Base-by-base conservation (phyloP, 1,140 invertebrate genomes). In the Ceratosolen fusciceps region DNA sequence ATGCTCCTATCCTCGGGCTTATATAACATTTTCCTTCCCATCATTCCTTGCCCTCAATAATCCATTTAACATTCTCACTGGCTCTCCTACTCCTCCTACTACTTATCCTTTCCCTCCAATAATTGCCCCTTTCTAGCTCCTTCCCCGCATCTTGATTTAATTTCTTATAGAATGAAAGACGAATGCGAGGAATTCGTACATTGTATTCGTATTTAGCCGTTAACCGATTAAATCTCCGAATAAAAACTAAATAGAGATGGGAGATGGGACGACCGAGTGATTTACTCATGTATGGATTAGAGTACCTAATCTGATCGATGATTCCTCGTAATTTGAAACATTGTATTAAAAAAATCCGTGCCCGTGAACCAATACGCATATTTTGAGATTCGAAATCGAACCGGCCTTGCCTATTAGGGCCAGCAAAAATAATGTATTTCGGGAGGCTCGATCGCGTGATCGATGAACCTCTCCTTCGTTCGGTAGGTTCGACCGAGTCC, bases 291-390 rank as follows among this genome's bases (percentile, higher is more conserved):
- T 49, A 70, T 70, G 47, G 43, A 70, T 43, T 47, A 70, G 37
- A 70, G 37, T 47, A 70, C 37, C 67, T 65, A 65, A 65, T 65
- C 60, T 65, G 60, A 65, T 65, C 60, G 60, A 65, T 65, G n/a
- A 31, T 65, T 65, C 60, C 31, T 31, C 60, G 60, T 65, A 65
- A 65, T 65, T 65, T 37, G 60, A 65, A 65, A 65, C 60, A 65
- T 65, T 65, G 31, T 65, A 65, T 65, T 31, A 16, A 65, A 65
- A n/a, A 31, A 65, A 65, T 65, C 34, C 37, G n/a, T 65, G n/a
- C 60, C 34, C 37, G 37, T 65, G 31, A 37, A 65, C 60, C 60
- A 37, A 65, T 65, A 65, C 31, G 60, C 60, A 65, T 65, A 65
- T 65, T 65, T 65, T 65, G 34, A 37, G 19, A 16, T 65, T 37